Evolutionary conservation across 2,113 vertebrate genomes (phyloP).

Genomic region (Sitta europaea): DNA sequence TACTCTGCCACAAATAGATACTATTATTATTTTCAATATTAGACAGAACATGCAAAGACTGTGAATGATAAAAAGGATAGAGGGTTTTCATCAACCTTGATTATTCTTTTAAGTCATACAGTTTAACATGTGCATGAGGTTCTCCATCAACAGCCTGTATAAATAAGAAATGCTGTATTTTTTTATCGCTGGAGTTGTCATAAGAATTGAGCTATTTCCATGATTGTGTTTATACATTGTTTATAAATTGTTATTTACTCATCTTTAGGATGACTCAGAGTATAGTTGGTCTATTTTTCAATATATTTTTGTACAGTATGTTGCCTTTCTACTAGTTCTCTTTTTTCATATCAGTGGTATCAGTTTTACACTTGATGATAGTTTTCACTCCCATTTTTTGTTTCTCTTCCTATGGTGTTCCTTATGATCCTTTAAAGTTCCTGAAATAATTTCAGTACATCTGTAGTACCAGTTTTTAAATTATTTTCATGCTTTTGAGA

Average conservation of each 20-base stretch:
- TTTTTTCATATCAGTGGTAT: background rate
- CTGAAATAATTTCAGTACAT: background rate
- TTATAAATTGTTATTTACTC: background rate
- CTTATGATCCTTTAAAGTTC: background rate
- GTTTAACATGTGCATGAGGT: background rate
- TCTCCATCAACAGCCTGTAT: background rate
- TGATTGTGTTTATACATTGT: background rate
- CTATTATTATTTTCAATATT: background rate
- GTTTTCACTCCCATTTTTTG: background rate
- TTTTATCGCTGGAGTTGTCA: background rate
- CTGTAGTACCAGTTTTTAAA: background rate
- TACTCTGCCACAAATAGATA: background rate
- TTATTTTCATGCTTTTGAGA: background rate
- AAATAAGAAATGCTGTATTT: background rate
- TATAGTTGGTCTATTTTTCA: background rate
- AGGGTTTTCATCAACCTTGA: background rate
- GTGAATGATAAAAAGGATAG: background rate
- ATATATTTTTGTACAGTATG: background rate
- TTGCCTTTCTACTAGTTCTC: background rate
- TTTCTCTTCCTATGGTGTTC: background rate
- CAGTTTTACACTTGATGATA: background rate
- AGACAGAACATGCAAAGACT: background rate
- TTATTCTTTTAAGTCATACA: background rate
- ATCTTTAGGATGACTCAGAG: slow-evolving; percentile 36
- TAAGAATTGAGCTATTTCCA: background rate